phyloP scores from a whole-genome alignment of 2,888 invertebrate species.

The Taenaris catops region DNA sequence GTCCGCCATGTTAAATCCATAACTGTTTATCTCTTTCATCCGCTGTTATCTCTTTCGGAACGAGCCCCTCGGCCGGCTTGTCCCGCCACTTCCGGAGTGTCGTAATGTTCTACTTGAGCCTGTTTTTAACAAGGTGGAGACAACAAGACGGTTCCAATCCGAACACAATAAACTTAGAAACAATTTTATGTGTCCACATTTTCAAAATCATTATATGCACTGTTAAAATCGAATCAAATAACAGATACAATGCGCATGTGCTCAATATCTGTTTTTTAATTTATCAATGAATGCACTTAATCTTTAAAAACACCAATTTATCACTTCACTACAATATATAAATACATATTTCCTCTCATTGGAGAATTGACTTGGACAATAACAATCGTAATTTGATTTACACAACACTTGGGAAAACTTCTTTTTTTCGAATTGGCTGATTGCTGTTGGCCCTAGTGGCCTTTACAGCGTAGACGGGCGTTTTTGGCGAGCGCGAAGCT shows the following conservation, averaged over 20 bases:
- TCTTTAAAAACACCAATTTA: conserved; percentile 33
- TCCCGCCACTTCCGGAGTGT: conserved; percentile 79
- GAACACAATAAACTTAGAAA: conserved; percentile 35
- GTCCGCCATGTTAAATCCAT: conserved; percentile 96
- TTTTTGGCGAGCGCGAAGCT: too few species aligned
- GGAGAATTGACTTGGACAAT: conserved; percentile 23
- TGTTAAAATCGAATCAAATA: conserved; percentile 38
- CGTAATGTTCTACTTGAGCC: conserved; percentile 75
- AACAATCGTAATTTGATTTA: conserved; percentile 30
- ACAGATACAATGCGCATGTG: conserved; percentile 67
- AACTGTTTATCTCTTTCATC: conserved; percentile 82
- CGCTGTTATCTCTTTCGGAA: conserved; percentile 79
- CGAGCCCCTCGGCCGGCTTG: conserved; percentile 73
- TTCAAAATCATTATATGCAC: conserved; percentile 23
- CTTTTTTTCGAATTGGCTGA: too few species aligned
- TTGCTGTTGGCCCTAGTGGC: too few species aligned
- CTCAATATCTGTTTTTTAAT: conserved; percentile 53
- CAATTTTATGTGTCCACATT: conserved; percentile 40
- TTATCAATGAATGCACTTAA: conserved; percentile 68
- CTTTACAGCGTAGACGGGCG: too few species aligned
- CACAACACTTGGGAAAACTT: too few species aligned
- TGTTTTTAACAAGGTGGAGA: conserved; percentile 41
- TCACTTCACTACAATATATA: conserved; percentile 30
- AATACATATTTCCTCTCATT: conserved; percentile 23
- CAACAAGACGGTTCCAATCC: conserved; percentile 40